phyloP scores from a whole-genome alignment of 2,888 invertebrate genomes.

The Orchesella flavescens region DNA sequence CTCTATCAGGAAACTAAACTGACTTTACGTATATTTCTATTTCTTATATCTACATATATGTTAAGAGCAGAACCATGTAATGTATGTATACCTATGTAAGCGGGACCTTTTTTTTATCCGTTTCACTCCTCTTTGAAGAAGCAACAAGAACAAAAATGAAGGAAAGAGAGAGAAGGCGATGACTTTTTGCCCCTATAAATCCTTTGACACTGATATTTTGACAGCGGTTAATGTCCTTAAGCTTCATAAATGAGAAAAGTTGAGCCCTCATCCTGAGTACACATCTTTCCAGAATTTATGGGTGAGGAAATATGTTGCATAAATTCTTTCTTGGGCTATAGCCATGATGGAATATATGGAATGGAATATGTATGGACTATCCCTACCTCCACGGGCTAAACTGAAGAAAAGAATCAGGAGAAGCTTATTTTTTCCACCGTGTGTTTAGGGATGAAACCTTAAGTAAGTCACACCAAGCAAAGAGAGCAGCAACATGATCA shows the following conservation, averaged over 20 bases:
- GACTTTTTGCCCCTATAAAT: constrained; percentile 54
- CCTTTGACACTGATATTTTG: constrained; percentile 60
- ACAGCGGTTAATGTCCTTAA: constrained; percentile 58
- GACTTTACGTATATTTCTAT: no score
- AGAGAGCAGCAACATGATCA: background rate
- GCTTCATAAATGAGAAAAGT: constrained; percentile 58
- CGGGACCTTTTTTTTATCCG: no score
- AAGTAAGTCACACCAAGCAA: background rate
- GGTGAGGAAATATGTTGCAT: constrained; percentile 39
- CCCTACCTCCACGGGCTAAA: background rate
- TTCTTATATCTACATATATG: no score
- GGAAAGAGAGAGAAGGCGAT: constrained; percentile 35
- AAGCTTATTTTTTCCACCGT: background rate
- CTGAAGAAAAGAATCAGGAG: background rate
- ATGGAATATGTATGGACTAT: background rate
- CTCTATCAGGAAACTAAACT: no score
- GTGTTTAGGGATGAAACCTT: constrained; percentile 3
- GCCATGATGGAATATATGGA: background rate
- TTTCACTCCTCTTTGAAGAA: no score
- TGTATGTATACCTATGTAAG: no score
- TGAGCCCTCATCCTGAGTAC: constrained; percentile 37
- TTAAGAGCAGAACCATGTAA: no score
- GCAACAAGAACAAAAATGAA: background rate
- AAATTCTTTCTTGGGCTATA: constrained; percentile 4
- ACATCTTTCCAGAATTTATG: constrained; percentile 46